Evolutionary conservation across 2,888 invertebrate species (phyloP).

Genomic region (Rotaria macrura): DNA sequence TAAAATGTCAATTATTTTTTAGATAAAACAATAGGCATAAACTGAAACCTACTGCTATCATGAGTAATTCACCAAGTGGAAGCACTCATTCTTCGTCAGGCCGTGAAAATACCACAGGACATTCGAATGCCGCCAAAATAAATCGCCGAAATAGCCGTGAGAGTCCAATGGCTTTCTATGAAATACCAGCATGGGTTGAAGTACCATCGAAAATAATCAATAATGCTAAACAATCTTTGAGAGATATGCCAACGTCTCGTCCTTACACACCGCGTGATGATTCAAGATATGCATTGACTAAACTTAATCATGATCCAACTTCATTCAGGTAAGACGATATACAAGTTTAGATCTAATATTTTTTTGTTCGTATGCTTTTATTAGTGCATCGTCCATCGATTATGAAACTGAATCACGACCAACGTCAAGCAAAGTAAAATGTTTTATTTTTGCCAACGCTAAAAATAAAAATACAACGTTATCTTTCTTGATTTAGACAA

Average conservation of each 20-base stretch:
- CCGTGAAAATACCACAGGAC: neutral
- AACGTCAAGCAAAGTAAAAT: neutral
- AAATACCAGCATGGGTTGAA: neutral
- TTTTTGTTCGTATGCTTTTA: too few species aligned
- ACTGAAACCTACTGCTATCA: neutral
- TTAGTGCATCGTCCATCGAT: neutral
- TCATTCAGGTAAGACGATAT: neutral
- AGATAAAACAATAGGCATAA: neutral
- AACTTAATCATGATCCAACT: neutral
- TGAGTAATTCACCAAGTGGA: neutral
- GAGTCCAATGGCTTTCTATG: neutral
- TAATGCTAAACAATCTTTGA: conserved; percentile 3
- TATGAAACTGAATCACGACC: conserved; percentile 1
- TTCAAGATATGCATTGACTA: neutral
- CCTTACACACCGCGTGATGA: neutral
- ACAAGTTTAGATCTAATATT: too few species aligned
- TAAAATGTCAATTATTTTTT: neutral
- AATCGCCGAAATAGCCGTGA: neutral
- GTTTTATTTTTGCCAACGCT: neutral
- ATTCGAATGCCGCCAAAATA: neutral
- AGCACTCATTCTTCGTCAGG: neutral
- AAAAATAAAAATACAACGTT: neutral
- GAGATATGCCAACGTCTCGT: neutral
- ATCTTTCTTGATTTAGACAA: neutral
- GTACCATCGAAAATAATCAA: conserved; percentile 3